Evolutionary conservation across 2,113 vertebrate species (phyloP).

Genomic region (Collichthys lucidus): DNA sequence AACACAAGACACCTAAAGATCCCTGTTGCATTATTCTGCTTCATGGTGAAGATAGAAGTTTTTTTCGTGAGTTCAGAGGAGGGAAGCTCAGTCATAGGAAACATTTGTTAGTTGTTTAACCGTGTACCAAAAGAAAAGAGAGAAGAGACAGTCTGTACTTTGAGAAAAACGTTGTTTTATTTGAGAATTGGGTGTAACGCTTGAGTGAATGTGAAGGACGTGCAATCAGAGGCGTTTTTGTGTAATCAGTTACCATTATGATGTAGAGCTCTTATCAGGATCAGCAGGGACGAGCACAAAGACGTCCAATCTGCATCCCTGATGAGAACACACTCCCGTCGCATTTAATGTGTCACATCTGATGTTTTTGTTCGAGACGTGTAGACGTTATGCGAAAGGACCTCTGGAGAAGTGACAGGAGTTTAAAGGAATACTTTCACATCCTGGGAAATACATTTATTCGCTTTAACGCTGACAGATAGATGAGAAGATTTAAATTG

Average conservation of each 20-base stretch:
- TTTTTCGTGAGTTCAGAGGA: constrained; percentile 5
- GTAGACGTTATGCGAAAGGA: neutral
- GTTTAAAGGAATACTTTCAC: no score
- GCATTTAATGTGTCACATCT: neutral
- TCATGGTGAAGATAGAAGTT: neutral
- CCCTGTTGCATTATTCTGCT: no score
- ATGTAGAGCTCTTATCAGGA: constrained; percentile 33
- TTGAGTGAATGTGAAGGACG: neutral
- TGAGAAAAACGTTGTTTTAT: constrained; percentile 13
- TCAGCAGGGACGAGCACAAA: neutral
- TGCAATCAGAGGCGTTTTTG: constrained; percentile 6
- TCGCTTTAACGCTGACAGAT: no score
- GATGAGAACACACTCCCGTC: neutral
- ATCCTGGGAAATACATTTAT: neutral
- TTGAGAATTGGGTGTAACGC: neutral
- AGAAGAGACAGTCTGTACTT: neutral
- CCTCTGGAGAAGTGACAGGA: no score
- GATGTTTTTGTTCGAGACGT: neutral
- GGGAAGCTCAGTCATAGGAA: constrained; percentile 3
- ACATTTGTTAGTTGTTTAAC: neutral
- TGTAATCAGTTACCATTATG: constrained; percentile 15
- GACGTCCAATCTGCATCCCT: constrained; percentile 5
- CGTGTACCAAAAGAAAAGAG: neutral
- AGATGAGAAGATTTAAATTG: no score
- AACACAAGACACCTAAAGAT: neutral